Evolutionary conservation across 2,888 invertebrate species (phyloP).

Genomic region (Erebia ligea): DNA sequence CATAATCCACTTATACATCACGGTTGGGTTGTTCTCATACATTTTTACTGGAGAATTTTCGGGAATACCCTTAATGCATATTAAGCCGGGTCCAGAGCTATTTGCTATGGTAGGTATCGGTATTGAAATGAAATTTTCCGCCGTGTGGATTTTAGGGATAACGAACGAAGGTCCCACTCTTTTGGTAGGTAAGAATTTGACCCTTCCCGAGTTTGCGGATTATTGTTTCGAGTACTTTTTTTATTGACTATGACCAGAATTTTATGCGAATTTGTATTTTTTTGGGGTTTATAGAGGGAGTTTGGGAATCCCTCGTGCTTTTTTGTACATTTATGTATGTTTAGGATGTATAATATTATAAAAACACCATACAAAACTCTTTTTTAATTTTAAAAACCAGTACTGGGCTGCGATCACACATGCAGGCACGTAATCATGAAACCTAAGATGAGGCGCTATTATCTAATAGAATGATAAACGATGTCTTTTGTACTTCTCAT

Average conservation of each 20-base stretch:
- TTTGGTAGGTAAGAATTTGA: conserved; percentile 63
- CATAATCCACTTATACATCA: conserved; percentile 81
- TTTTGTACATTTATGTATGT: neutral
- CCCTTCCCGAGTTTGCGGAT: conserved; percentile 65
- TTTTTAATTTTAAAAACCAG: too few relatives aligned
- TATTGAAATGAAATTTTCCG: conserved; percentile 81
- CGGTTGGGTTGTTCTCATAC: conserved; percentile 77
- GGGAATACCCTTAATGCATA: conserved; percentile 80
- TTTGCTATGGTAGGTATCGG: conserved; percentile 60
- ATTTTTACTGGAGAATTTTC: conserved; percentile 79
- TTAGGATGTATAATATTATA: neutral
- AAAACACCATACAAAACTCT: too few relatives aligned
- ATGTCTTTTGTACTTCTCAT: too few relatives aligned
- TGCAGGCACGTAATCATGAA: too few relatives aligned
- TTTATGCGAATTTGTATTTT: conserved; percentile 12
- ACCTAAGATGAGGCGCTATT: too few relatives aligned
- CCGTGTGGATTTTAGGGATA: conserved; percentile 76
- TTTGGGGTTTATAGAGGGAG: neutral
- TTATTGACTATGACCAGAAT: conserved; percentile 53
- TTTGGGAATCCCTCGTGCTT: neutral
- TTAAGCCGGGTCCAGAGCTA: conserved; percentile 76
- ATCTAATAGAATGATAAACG: too few relatives aligned
- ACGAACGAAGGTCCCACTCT: conserved; percentile 71
- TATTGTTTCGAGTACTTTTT: conserved; percentile 74
- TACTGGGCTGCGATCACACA: too few relatives aligned